Percentiles rank a stretch among this genome's conserved stretches.
Conservation (phyloP, 2,888 invertebrate genomes). For the Campoplex nolae region DNA sequence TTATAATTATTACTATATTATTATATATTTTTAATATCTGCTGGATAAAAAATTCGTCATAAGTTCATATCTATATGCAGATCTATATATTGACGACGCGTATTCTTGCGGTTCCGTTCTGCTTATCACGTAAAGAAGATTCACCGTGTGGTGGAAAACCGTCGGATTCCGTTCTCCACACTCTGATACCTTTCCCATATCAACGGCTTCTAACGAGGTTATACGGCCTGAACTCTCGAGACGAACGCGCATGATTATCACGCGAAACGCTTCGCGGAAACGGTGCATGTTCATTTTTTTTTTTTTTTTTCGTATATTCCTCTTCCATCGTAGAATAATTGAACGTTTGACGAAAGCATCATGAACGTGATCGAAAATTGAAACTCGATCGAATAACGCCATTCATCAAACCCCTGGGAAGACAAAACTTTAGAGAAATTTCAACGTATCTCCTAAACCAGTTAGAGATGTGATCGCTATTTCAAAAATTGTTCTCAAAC, state of each 20-base stretch:
- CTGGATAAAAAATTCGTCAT: slow-evolving; percentile 1
- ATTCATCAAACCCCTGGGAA: no score
- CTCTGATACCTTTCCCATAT: slow-evolving; percentile 82
- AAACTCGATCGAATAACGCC: not conserved
- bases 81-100: slow-evolving; percentile 47
- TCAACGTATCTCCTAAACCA: not conserved
- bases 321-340: slow-evolving; percentile 47
- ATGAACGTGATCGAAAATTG: not conserved
- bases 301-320: slow-evolving; percentile 7
- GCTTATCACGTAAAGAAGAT: slow-evolving; percentile 82
- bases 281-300: slow-evolving; percentile 61
- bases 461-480: not conserved
- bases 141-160: slow-evolving; percentile 77
- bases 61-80: slow-evolving; percentile 7
- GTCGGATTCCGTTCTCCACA: slow-evolving; percentile 82
- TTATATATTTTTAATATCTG: not conserved
- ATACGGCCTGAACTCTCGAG: slow-evolving; percentile 78
- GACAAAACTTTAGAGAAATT: no score
- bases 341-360: slow-evolving; percentile 72
- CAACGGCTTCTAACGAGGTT: slow-evolving; percentile 82
- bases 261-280: slow-evolving; percentile 78
- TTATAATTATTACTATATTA: not conserved
- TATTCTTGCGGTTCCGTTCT: slow-evolving; percentile 82
- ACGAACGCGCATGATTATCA: slow-evolving; percentile 77
- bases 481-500: not conserved